Evolutionary conservation across 2,113 vertebrate genomes (phyloP).

Genomic region (Plotosus lineatus): DNA sequence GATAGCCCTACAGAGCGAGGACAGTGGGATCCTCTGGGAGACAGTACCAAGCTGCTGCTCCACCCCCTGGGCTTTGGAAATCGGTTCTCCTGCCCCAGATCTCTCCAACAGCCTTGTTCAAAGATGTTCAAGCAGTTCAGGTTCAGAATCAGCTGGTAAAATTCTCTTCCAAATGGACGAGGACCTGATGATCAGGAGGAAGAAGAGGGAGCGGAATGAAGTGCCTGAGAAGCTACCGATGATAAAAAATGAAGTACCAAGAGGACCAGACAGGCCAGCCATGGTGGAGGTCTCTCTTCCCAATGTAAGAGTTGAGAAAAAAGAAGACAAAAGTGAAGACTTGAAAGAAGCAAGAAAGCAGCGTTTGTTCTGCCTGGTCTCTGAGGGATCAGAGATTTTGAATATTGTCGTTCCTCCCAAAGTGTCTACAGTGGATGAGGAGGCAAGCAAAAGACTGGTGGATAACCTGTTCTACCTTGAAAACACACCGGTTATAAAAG

Average conservation of each 20-base stretch:
- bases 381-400: constrained; percentile 89
- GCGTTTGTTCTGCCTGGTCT: constrained; percentile 82
- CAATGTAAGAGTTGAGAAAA: constrained; percentile 56
- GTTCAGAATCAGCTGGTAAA: constrained; percentile 77
- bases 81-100: constrained; percentile 74
- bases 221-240: constrained; percentile 40
- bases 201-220: constrained; percentile 64
- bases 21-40: constrained; percentile 92
- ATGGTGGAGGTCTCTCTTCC: constrained; percentile 68
- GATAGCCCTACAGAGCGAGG: constrained; percentile 88
- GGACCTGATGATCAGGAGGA: constrained; percentile 73
- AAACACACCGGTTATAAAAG: constrained; percentile 71
- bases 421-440: constrained; percentile 82
- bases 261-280: constrained; percentile 61
- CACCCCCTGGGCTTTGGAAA: constrained; percentile 84
- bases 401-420: constrained; percentile 85
- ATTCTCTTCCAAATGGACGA: constrained; percentile 88
- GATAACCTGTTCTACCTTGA: constrained; percentile 87
- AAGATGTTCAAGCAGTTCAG: constrained; percentile 41
- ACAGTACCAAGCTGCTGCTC: constrained; percentile 81
- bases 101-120: constrained; percentile 66
- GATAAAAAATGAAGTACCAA: constrained; percentile 38
- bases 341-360: constrained; percentile 70
- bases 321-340: constrained; percentile 37
- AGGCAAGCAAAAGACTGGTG: constrained; percentile 82